A percentile compares a stretch with the other conserved stretches of the same genome.
phyloP scores from a whole-genome alignment of 2,113 vertebrate species.

The Leucosticte australis region DNA sequence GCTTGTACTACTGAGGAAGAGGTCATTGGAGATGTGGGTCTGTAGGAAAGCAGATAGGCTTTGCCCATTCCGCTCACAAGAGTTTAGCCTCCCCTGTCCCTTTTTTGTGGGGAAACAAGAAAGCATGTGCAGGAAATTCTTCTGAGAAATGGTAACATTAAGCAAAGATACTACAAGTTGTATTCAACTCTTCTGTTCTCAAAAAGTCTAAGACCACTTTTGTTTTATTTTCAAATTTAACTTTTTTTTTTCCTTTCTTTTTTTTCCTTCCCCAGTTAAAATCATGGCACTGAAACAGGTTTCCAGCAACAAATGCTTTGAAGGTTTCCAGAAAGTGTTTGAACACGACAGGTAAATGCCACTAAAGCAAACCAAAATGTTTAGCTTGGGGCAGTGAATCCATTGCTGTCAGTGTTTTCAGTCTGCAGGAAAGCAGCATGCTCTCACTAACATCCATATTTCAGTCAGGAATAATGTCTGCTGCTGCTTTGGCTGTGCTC shows the following conservation, averaged over 20 bases:
- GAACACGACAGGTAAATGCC: constrained; percentile 91
- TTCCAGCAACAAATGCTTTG: constrained; percentile 90
- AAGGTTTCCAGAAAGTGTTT: constrained; percentile 95
- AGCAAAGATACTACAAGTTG: background rate
- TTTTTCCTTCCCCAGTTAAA: background rate
- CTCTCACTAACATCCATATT: background rate
- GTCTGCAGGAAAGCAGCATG: background rate
- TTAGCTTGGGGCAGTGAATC: background rate
- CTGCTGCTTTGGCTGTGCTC: background rate
- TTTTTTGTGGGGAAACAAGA: background rate
- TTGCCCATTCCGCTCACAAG: background rate
- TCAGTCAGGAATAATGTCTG: background rate
- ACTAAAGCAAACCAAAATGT: background rate
- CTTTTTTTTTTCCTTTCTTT: background rate
- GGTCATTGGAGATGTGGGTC: background rate
- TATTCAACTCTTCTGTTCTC: background rate
- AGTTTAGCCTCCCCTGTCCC: background rate
- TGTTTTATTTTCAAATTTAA: background rate
- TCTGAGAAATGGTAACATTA: background rate
- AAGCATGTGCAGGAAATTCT: background rate
- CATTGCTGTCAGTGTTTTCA: background rate
- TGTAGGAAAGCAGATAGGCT: background rate
- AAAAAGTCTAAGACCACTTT: background rate
- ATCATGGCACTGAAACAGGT: constrained; percentile 89
- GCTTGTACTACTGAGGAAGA: background rate